Conservation (phyloP, 1,140 invertebrate genomes). For the Phortica variegata region DNA sequence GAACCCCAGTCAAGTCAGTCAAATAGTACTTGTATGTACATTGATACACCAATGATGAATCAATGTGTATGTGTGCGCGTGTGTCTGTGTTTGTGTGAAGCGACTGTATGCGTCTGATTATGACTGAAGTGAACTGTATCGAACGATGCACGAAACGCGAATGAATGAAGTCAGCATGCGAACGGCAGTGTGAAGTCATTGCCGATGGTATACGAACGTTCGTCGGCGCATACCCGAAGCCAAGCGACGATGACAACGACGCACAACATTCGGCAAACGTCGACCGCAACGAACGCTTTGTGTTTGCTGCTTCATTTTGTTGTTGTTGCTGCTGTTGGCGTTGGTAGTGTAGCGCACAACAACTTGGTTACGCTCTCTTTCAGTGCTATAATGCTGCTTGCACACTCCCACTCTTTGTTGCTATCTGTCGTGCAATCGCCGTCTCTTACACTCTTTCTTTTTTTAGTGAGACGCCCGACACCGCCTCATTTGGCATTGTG, state of each 20-base stretch:
- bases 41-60: too few relatives aligned
- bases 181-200: slow-evolving; percentile 13
- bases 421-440: too few relatives aligned
- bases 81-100: slow-evolving; percentile 8
- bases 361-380: too few relatives aligned
- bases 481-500: too few relatives aligned
- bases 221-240: slow-evolving; percentile 7
- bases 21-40: too few relatives aligned
- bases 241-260: slow-evolving; percentile 3
- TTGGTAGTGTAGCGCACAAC: too few relatives aligned
- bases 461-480: too few relatives aligned
- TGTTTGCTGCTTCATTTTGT: too few relatives aligned
- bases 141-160: slow-evolving; percentile 41
- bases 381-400: too few relatives aligned
- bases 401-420: too few relatives aligned
- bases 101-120: not conserved
- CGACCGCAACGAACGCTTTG: slow-evolving; percentile 2
- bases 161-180: slow-evolving; percentile 45
- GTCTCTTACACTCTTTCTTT: slow-evolving; percentile 8
- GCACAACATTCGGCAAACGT: not conserved
- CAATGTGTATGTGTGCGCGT: slow-evolving; percentile 7
- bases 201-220: slow-evolving; percentile 6
- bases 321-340: too few relatives aligned
- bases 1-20: too few relatives aligned
- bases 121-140: slow-evolving; percentile 31